Conservation (phyloP, 2,113 vertebrate species). For the Odontesthes bonariensis region DNA sequence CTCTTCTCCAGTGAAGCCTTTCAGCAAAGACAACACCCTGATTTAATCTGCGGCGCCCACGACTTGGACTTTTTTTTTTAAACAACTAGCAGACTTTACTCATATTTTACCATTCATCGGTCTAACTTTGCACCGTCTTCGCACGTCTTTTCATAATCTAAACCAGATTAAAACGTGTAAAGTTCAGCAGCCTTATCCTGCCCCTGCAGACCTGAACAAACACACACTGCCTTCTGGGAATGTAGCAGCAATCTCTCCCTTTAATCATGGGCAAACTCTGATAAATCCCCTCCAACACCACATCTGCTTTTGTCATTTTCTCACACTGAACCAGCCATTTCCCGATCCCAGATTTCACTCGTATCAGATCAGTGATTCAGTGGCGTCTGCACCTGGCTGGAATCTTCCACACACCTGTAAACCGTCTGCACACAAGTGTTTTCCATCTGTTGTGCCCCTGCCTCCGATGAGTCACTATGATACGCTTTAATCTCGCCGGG, state of each 20-base stretch:
- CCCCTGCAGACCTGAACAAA: constrained; percentile 14
- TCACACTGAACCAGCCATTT: constrained; percentile 12
- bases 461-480: constrained; percentile 30
- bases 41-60: constrained; percentile 3
- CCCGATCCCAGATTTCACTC: neutral
- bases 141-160: neutral
- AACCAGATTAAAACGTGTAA: neutral
- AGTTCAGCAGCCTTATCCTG: neutral
- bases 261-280: constrained; percentile 31
- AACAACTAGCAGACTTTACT: constrained; percentile 11
- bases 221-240: constrained; percentile 32
- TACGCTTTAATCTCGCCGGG: neutral
- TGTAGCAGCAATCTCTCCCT: neutral
- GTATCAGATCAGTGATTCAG: constrained; percentile 31
- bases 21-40: constrained; percentile 12
- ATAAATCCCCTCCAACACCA: constrained; percentile 6
- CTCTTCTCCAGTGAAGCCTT: constrained; percentile 21
- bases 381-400: constrained; percentile 27
- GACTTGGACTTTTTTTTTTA: neutral
- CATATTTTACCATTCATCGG: neutral
- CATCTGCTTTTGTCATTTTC: constrained; percentile 19
- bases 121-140: constrained; percentile 13
- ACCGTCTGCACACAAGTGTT: constrained; percentile 34
- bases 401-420: constrained; percentile 67
- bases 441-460: constrained; percentile 19